A percentile compares a stretch with the other conserved stretches of the same genome.
Conservation (phyloP, 2,113 vertebrate genomes). For the Clarias magur region DNA sequence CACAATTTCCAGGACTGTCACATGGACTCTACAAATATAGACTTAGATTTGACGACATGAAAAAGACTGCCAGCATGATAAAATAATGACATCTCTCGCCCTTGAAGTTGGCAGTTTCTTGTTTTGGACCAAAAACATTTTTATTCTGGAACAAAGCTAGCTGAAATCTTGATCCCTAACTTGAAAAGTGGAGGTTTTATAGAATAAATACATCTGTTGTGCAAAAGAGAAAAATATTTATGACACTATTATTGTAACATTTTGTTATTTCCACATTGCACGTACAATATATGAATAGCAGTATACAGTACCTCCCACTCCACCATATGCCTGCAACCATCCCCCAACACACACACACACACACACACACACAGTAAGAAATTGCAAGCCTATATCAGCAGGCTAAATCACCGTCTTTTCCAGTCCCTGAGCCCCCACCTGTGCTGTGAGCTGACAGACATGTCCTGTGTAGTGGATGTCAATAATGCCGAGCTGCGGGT, state of each 20-base stretch:
- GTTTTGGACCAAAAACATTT: background rate
- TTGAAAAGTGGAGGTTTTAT: background rate
- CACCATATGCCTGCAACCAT: no score
- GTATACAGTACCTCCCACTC: background rate
- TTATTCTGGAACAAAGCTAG: background rate
- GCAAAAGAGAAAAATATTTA: background rate
- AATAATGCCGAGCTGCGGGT: conserved; percentile 45
- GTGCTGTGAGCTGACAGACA: conserved; percentile 47
- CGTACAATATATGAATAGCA: background rate
- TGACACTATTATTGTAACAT: background rate
- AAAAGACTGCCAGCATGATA: background rate
- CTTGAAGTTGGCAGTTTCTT: background rate
- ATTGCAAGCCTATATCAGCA: conserved; percentile 24
- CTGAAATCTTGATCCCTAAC: background rate
- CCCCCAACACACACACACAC: background rate
- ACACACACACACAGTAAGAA: conserved; percentile 1
- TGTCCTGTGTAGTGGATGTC: conserved; percentile 42
- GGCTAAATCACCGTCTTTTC: conserved; percentile 45
- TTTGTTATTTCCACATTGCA: background rate
- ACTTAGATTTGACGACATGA: no score
- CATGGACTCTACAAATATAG: no score
- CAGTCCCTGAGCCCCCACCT: conserved; percentile 39
- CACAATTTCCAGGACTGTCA: no score
- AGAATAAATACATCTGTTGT: background rate
- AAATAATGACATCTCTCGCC: background rate